Base-by-base conservation (phyloP, 2,113 vertebrate species). In the Paramisgurnus dabryanus region DNA sequence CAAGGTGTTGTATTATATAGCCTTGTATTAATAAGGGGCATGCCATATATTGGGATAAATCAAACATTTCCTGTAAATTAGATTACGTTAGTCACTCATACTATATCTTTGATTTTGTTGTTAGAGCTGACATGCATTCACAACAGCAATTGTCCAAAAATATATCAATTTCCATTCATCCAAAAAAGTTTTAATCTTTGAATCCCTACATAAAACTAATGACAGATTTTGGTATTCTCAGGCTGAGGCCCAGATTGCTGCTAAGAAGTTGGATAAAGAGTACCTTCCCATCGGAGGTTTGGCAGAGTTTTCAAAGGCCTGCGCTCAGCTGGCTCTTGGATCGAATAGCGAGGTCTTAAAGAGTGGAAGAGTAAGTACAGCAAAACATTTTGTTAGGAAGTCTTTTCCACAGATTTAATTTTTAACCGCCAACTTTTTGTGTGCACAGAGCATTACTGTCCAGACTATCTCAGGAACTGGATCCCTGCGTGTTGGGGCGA, bases 391-490 rank as follows among this genome's bases (percentile, higher is more conserved):
- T 0, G 13, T 41, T 8, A n/a, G 11, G 60, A 80, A 47, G 67
- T 43, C 6, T 79, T 65, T 70, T 2, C 17, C 55, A 58, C 17
- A 18, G 58, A 3, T 57, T 22, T 49, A 78, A 17, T 17, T 67
- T 66, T 45, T 86, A 50, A 17, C 85, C 57, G 63, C 49, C 65
- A 70, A 6, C 39, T 78, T 5, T 78, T 72, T 90, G 69, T 78
- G 43, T 17, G 81, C 78, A 34, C 89, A 99, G 96, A 96, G 87
- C 74, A 91, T 96, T 87, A 98, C 97, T 0, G 95, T 99, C 64
- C 98, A 99, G 90, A 95, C 95, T 64, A 99, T 99, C 90, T 99
- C 97, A 47, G 98, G 98, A 83, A 99, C 97, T 0, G 96, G 97
- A 77, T 98, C 97, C 72, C 89, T 99, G 73, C 91, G 96, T 68